These are phyloP conservation scores for Mastomys coucha DNA, from an alignment of 2,113 vertebrate genomes.

Conservation along the genomic window DNA sequence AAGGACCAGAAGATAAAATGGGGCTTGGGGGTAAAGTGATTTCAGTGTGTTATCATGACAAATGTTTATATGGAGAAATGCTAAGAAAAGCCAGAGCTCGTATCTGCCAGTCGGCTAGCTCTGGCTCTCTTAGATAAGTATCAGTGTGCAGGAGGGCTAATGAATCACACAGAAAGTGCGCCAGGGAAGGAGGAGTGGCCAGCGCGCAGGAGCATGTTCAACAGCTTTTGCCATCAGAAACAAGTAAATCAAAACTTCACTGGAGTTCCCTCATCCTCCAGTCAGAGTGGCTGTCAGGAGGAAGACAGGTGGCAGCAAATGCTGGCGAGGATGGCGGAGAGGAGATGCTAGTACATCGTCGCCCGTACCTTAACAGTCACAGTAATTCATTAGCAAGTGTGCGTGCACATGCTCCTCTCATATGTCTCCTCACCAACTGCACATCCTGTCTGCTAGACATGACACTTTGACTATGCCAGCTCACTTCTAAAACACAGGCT, in stretches of 20 bases:
- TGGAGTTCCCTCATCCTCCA: not conserved
- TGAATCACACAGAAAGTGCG: too few relatives aligned
- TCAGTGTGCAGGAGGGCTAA: not conserved
- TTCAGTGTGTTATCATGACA: slow-evolving; percentile 11
- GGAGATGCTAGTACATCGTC: not conserved
- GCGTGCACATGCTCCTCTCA: rapidly evolving
- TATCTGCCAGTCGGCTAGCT: not conserved
- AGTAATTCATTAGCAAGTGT: not conserved
- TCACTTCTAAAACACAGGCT: not conserved
- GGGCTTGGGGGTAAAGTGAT: not conserved
- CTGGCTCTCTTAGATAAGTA: not conserved
- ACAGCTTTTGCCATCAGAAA: not conserved
- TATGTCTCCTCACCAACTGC: not conserved
- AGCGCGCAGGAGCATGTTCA: not conserved
- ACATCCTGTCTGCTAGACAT: not conserved
- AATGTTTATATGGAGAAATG: not conserved
- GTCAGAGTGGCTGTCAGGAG: not conserved
- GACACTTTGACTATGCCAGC: not conserved
- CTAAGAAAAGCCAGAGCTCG: slow-evolving; percentile 5
- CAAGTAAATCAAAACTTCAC: not conserved
- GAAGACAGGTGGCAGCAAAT: not conserved
- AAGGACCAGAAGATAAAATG: slow-evolving; percentile 9
- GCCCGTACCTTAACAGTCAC: not conserved
- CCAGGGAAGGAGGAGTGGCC: not conserved
- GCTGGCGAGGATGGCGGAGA: not conserved